Conservation (phyloP, 2,797 vertebrate species). For the Myotis pilosus region DNA sequence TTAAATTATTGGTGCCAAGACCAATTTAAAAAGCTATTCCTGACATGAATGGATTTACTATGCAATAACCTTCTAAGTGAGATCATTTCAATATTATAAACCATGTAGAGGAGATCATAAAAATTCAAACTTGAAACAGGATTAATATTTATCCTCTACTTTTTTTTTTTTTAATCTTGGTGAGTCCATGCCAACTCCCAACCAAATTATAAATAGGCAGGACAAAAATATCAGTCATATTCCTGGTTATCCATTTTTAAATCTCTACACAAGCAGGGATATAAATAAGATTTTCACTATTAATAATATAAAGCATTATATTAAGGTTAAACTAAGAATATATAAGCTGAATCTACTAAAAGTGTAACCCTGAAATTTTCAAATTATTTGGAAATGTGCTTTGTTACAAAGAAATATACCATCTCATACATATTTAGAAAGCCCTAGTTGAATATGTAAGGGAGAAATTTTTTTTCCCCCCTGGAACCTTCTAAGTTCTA, state of each 20-base stretch:
- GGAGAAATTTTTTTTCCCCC: background rate
- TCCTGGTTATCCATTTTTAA: background rate
- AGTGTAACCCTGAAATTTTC: slow-evolving; percentile 35
- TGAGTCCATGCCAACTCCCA: background rate
- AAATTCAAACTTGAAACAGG: slow-evolving; percentile 23
- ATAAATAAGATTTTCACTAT: background rate
- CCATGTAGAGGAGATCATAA: slow-evolving; percentile 40
- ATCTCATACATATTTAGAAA: background rate
- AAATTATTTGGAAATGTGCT: slow-evolving; percentile 52
- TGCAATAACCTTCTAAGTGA: slow-evolving; percentile 51
- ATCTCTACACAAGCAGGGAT: background rate
- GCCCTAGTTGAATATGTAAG: background rate
- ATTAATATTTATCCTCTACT: slow-evolving; percentile 22
- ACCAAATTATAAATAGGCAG: background rate
- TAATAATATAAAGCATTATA: background rate
- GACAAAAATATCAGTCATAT: background rate
- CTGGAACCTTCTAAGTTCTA: background rate
- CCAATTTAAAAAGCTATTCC: slow-evolving; percentile 58
- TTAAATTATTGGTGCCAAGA: slow-evolving; percentile 38
- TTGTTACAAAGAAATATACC: background rate
- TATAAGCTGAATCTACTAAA: background rate
- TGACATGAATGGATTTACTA: slow-evolving; percentile 49
- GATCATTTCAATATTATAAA: slow-evolving; percentile 23
- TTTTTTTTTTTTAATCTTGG: background rate
- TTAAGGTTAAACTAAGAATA: background rate